Conservation (phyloP, 2,888 invertebrate species). For the Oxystoma pomonae region DNA sequence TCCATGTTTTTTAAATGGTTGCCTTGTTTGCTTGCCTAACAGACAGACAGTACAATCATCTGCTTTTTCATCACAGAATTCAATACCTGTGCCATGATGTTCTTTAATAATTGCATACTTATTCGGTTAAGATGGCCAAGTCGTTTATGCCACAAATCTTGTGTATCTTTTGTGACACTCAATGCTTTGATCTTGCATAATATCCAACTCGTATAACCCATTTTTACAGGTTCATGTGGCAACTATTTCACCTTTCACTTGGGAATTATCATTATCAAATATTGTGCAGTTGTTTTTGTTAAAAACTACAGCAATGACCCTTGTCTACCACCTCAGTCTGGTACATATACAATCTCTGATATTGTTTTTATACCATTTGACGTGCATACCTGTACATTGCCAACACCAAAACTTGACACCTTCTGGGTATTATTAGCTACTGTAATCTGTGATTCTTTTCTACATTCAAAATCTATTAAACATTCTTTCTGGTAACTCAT, state of each 20-base stretch:
- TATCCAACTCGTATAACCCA: too few species aligned
- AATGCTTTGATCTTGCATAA: too few species aligned
- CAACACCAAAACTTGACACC: slow-evolving; percentile 1
- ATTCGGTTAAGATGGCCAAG: too few species aligned
- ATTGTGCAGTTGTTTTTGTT: neutral
- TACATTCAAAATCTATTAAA: neutral
- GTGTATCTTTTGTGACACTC: too few species aligned
- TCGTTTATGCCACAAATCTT: neutral
- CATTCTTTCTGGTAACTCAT: neutral
- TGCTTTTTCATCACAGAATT: neutral
- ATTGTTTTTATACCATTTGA: neutral
- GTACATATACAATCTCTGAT: neutral
- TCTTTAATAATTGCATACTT: neutral
- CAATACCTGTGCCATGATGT: neutral
- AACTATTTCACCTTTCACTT: too few species aligned
- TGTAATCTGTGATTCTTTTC: neutral
- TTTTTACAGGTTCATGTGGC: too few species aligned
- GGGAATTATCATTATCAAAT: too few species aligned
- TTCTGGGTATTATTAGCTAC: slow-evolving; percentile 1
- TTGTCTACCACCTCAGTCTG: neutral
- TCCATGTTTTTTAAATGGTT: neutral
- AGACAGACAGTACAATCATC: neutral
- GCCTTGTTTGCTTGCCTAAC: neutral
- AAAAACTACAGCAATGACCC: neutral
- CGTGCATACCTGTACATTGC: neutral